These are phyloP conservation scores for Melinopterus prodromus DNA, from an alignment of 2,888 invertebrate species.

Conservation along the genomic window DNA sequence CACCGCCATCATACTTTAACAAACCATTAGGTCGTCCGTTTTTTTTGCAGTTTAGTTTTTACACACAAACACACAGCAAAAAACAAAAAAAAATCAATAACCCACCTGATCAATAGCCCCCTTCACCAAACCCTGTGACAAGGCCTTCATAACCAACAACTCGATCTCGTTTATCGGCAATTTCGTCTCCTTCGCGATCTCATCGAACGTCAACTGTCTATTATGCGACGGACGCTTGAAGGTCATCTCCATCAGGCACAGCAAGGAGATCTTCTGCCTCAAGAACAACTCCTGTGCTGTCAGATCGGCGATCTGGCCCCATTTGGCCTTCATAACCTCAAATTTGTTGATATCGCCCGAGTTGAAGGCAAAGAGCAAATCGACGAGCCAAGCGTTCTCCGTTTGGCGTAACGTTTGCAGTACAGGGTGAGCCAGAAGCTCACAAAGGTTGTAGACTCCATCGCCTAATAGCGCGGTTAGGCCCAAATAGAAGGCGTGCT, in stretches of 20 bases:
- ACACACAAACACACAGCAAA: too few species aligned
- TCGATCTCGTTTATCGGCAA: conserved; percentile 90
- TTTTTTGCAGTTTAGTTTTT: too few species aligned
- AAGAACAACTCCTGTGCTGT: conserved; percentile 82
- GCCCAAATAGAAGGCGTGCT: conserved; percentile 88
- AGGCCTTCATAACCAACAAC: conserved; percentile 95
- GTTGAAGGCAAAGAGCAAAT: conserved; percentile 87
- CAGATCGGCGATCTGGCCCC: conserved; percentile 85
- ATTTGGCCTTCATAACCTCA: conserved; percentile 75
- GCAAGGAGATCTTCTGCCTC: conserved; percentile 91
- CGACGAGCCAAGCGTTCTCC: conserved; percentile 86
- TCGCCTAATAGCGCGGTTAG: conserved; percentile 90
- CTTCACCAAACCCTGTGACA: conserved; percentile 91
- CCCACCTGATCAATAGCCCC: conserved; percentile 94
- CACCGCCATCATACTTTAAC: too few species aligned
- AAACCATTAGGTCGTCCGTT: too few species aligned
- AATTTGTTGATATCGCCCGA: conserved; percentile 82
- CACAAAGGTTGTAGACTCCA: conserved; percentile 96
- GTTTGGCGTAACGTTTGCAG: conserved; percentile 84
- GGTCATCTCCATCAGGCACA: conserved; percentile 99
- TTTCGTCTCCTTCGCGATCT: conserved; percentile 87
- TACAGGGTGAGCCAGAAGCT: conserved; percentile 94
- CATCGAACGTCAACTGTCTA: conserved; percentile 85
- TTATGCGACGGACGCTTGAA: conserved; percentile 92
- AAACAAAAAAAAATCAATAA: background rate